Evolutionary conservation across 2,888 invertebrate genomes (phyloP), one percentile per base, ranked within the genome.

Genomic region (Keiferia lycopersicella): DNA sequence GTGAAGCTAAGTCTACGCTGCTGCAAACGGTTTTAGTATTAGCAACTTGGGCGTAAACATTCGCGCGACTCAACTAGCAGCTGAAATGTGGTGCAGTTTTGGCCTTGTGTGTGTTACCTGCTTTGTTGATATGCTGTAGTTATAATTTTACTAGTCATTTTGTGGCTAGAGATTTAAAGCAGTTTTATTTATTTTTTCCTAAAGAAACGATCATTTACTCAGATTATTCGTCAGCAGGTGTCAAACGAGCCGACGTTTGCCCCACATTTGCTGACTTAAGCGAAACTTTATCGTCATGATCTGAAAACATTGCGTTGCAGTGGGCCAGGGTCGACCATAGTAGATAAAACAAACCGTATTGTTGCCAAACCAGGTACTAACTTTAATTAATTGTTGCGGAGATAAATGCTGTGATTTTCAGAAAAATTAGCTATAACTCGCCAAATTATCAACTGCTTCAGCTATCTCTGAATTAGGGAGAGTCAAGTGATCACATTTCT

Each of bases 1-100:
- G 62, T 64, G 57, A 51, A 2, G 38, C 45, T 45, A 45, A 45
- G 45, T n/a, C 45, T 45, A 7, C 16, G 45, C 16, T 45, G 45
- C 45, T 41, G 41, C 16, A 16, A 45, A 45, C 45, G 11, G 45
- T 45, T 45, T 45, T 45, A 45, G 45, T 45, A 16, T 45, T 8
- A 16, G 16, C 45, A 45, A 45, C 45, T 45, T 45, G n/a, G 45
- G 6, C 8, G 45, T 45, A 16, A 4, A 41, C n/a, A 41, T n/a
- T 41, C 41, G 41, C 3, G 41, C 14, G 41, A 34, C 8, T 34
- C 10, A 4, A 34, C 34, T 34, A 34, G 34, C 10, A 26, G 26
- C 26, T 26, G 26, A 26, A 26, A 26, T 26, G 6, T 26, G 6
- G 3, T n/a, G n/a, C n/a, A n/a, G n/a, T n/a, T n/a, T n/a, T n/a